Conservation (phyloP, 2,797 vertebrate species). For the Dicrostonyx torquatus region DNA sequence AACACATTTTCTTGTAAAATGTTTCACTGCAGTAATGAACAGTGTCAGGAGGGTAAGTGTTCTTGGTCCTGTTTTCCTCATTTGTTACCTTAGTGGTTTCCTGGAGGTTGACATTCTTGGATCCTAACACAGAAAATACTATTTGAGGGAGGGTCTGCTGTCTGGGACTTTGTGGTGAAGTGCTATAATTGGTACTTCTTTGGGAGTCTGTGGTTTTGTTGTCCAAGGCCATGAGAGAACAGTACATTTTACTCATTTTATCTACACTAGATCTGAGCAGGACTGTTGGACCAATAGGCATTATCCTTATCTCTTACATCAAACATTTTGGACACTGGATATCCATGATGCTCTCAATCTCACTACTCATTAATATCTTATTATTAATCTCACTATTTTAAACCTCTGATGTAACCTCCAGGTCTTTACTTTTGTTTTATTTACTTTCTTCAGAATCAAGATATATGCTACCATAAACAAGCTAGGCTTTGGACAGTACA, state of each 20-base stretch:
- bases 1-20: neutral
- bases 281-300: neutral
- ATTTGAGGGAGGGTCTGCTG: fast-evolving
- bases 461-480: neutral
- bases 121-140: neutral
- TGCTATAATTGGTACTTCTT: neutral
- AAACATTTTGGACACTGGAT: neutral
- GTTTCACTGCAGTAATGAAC: neutral
- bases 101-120: neutral
- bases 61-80: neutral
- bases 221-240: fast-evolving
- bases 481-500: too few relatives aligned
- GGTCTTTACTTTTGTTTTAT: too few relatives aligned
- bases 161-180: neutral
- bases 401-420: neutral
- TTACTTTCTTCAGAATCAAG: neutral
- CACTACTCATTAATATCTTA: neutral
- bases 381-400: neutral
- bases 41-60: neutral
- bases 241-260: neutral
- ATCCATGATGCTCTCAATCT: neutral
- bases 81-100: neutral
- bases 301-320: neutral
- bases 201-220: neutral
- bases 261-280: neutral